Conservation (phyloP, 2,888 invertebrate genomes). For the Plebejus argus region DNA sequence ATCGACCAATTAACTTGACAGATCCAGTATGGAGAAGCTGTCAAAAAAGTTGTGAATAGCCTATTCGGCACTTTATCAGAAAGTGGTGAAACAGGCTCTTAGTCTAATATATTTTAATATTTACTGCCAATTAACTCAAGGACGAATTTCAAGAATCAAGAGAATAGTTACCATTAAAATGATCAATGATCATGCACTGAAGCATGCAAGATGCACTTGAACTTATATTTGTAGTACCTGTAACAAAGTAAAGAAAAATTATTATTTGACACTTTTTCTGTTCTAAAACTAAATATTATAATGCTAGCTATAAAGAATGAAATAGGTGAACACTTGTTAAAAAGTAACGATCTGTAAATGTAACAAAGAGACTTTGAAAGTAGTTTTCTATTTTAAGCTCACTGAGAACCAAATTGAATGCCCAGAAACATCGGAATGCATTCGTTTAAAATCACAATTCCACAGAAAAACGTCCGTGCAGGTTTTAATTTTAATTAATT, state of each 20-base stretch:
- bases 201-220: too few relatives aligned
- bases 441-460: constrained; percentile 15
- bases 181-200: too few relatives aligned
- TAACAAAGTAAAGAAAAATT: not conserved
- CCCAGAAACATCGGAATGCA: not conserved
- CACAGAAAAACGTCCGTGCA: not conserved
- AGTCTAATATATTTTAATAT: too few relatives aligned
- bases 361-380: not conserved
- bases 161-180: not conserved
- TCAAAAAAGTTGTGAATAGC: too few relatives aligned
- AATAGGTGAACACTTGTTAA: not conserved
- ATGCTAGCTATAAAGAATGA: not conserved
- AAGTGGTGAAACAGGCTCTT: too few relatives aligned
- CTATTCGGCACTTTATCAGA: too few relatives aligned
- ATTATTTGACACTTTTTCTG: not conserved
- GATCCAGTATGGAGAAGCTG: too few relatives aligned
- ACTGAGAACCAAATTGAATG: not conserved
- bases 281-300: not conserved
- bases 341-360: not conserved
- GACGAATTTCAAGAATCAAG: too few relatives aligned
- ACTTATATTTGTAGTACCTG: not conserved
- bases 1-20: too few relatives aligned
- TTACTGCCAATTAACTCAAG: too few relatives aligned
- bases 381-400: not conserved
- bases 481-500: constrained; percentile 18